Evolutionary conservation across 2,888 invertebrate genomes (phyloP).

Genomic region (Parnassius smintheus): DNA sequence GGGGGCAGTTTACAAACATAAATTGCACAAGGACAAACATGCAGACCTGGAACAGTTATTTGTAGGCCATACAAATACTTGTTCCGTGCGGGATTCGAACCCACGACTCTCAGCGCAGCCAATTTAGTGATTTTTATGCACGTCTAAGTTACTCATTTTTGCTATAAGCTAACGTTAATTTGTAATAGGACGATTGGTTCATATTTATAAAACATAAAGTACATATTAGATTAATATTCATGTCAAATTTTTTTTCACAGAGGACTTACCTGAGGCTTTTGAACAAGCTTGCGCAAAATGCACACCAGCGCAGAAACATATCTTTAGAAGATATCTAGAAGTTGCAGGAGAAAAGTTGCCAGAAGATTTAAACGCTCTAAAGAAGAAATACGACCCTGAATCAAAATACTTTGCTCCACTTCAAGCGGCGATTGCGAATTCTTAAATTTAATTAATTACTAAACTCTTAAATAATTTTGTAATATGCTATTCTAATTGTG

Average conservation of each 20-base stretch:
- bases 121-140: no score
- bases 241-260: constrained; percentile 51
- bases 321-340: constrained; percentile 80
- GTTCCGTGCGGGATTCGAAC: no score
- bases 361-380: constrained; percentile 65
- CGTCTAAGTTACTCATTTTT: no score
- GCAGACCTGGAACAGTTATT: no score
- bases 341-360: constrained; percentile 74
- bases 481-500: neutral
- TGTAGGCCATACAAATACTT: no score
- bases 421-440: constrained; percentile 50
- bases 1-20: no score
- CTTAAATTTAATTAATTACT: constrained; percentile 19
- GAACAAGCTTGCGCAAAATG: constrained; percentile 83
- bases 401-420: constrained; percentile 78
- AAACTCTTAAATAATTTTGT: neutral
- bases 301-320: constrained; percentile 82
- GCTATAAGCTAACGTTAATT: no score
- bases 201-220: no score
- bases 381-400: constrained; percentile 81
- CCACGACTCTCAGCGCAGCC: no score
- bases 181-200: no score
- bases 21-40: no score
- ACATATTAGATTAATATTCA: no score
- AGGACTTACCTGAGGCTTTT: constrained; percentile 83